These are phyloP conservation scores for Sebastes cheni DNA, from an alignment of 2,797 vertebrate species.

Conservation along the genomic window DNA sequence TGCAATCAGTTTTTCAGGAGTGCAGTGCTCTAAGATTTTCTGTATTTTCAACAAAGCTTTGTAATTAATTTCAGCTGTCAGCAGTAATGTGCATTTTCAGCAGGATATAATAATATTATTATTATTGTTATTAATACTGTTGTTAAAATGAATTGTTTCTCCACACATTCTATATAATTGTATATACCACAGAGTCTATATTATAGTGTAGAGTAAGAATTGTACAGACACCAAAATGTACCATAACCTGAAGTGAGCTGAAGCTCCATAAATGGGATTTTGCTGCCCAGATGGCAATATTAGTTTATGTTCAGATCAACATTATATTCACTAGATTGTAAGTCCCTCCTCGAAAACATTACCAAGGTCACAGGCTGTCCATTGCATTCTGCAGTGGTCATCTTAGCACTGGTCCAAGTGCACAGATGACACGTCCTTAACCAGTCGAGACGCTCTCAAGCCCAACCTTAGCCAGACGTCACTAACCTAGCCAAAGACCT, in stretches of 20 bases:
- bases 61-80: too few species aligned
- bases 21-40: too few species aligned
- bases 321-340: not conserved
- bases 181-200: not conserved
- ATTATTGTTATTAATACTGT: not conserved
- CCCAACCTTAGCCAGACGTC: conserved; percentile 58
- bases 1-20: too few species aligned
- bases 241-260: not conserved
- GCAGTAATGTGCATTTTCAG: too few species aligned
- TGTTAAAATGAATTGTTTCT: not conserved
- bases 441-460: conserved; percentile 46
- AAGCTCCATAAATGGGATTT: not conserved
- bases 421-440: conserved; percentile 61
- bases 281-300: not conserved
- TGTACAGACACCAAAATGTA: conserved; percentile 5
- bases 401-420: conserved; percentile 45
- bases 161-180: not conserved
- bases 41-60: too few species aligned
- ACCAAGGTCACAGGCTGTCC: conserved; percentile 35
- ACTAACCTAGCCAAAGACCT: conserved; percentile 67
- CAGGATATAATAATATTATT: not conserved
- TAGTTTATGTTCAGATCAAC: not conserved
- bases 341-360: conserved; percentile 6
- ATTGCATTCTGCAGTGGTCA: conserved; percentile 14
- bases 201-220: not conserved